Base-by-base conservation (phyloP, 2,888 invertebrate genomes). In the Timandra comae region DNA sequence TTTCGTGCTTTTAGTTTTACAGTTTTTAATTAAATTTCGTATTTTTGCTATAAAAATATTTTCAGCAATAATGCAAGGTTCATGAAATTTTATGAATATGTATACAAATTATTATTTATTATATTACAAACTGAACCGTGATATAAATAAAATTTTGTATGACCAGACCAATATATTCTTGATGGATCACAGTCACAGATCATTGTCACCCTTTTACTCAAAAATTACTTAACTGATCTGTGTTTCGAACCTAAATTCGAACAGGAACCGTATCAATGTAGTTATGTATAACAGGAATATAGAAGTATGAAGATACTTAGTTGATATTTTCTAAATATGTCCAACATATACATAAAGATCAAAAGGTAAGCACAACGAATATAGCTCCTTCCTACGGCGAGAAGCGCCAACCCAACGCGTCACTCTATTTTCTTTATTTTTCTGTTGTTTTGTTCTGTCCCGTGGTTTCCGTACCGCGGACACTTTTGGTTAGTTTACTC, bases 401-500 rank as follows among this genome's bases (percentile, higher is more conserved):
- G 67, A 66, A 61, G 43, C 49, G 46, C 46, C 50, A 63, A 69
- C 16, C 57, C 68, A n/a, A 65, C 70, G 70, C 66, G 67, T 72
- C 70, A 69, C 72, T 66, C 66, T 67, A 70, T 80, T 81, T 80
- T 77, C 75, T 74, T 73, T 67, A 70, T 80, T 74, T 65, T 59
- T 57, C 47, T 70, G 65, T 16, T 75, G 75, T 80, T 80, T 69
- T 72, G 73, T 72, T 69, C 71, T 65, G 64, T 70, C 81, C 80
- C 72, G 77, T 76, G 73, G 81, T 59, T 84, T 81, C 79, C 80
- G 74, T 69, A 59, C 74, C 70, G 76, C 68, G 78, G 80, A 80
- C 82, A 81, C 75, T 84, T 82, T 80, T 76, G 80, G 82, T 82
- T 82, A 82, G 81, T 84, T 82, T 78, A 71, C 63, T 80, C 74